phyloP scores from a whole-genome alignment of 2,113 vertebrate species.

The Uria aalge region DNA sequence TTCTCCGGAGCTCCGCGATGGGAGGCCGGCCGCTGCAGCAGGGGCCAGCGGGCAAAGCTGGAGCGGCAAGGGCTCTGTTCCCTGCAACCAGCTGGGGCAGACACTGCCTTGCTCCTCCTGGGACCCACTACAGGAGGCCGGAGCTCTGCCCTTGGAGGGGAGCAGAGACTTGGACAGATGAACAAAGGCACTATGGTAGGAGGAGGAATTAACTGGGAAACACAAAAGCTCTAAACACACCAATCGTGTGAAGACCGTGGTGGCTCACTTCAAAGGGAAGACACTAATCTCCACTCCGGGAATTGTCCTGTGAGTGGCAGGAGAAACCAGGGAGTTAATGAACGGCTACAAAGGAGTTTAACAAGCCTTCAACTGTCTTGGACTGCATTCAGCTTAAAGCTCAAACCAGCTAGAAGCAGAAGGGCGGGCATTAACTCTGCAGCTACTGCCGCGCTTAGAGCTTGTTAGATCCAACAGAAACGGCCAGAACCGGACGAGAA shows the following conservation, averaged over 20 bases:
- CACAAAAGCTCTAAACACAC: conserved; percentile 6
- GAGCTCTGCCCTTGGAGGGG: background rate
- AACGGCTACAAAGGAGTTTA: conserved; percentile 5
- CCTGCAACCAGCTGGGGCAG: background rate
- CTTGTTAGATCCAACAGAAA: background rate
- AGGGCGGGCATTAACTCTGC: background rate
- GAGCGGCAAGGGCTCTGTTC: background rate
- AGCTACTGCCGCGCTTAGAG: background rate
- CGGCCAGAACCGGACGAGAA: background rate
- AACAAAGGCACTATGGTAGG: conserved; percentile 32
- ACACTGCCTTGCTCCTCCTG: background rate
- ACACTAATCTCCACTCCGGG: background rate
- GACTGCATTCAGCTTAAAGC: background rate
- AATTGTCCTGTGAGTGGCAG: background rate
- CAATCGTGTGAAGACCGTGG: background rate
- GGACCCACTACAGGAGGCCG: background rate
- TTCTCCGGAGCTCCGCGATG: fast-evolving
- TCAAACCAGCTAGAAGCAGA: background rate
- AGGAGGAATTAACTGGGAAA: background rate
- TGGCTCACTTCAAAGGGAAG: background rate
- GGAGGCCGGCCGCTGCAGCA: background rate
- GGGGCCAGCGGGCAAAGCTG: background rate
- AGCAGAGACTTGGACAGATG: background rate
- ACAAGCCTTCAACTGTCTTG: background rate
- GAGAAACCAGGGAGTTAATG: background rate